Conservation (phyloP, 1,140 invertebrate species). For the Latrodectus geometricus region DNA sequence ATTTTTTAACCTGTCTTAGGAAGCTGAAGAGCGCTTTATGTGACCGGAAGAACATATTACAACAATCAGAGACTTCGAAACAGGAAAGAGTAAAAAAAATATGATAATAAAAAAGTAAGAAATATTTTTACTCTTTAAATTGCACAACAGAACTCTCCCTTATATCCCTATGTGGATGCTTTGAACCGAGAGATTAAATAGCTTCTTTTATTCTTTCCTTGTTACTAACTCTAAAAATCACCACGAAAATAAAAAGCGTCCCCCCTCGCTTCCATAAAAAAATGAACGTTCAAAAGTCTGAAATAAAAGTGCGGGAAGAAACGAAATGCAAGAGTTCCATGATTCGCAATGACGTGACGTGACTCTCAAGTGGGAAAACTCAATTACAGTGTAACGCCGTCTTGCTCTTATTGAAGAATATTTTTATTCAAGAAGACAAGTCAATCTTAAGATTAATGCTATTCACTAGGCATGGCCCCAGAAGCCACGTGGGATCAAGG, state of each 20-base stretch:
- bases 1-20: background rate
- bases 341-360: conserved; percentile 59
- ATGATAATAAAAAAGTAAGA: background rate
- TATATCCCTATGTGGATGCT: conserved; percentile 57
- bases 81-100: background rate
- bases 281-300: conserved; percentile 51
- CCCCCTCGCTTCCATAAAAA: conserved; percentile 33
- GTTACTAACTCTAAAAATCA: conserved; percentile 60
- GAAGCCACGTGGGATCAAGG: conserved; percentile 47
- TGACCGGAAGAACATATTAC: background rate
- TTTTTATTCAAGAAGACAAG: conserved; percentile 63
- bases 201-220: conserved; percentile 59
- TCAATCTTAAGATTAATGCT: conserved; percentile 62
- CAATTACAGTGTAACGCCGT: conserved; percentile 60
- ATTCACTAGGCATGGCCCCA: conserved; percentile 33
- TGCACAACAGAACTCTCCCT: conserved; percentile 18
- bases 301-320: conserved; percentile 44
- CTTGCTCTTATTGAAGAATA: conserved; percentile 63
- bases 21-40: background rate
- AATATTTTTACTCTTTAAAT: background rate
- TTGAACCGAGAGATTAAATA: conserved; percentile 60
- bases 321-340: conserved; percentile 61
- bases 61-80: conserved; percentile 8
- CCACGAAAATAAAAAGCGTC: conserved; percentile 60
- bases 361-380: conserved; percentile 58